A percentile compares a stretch with the other conserved stretches of the same genome.
These are phyloP conservation scores for Prionailurus viverrinus DNA, from an alignment of 2,113 vertebrate species.

Conservation along the genomic window DNA sequence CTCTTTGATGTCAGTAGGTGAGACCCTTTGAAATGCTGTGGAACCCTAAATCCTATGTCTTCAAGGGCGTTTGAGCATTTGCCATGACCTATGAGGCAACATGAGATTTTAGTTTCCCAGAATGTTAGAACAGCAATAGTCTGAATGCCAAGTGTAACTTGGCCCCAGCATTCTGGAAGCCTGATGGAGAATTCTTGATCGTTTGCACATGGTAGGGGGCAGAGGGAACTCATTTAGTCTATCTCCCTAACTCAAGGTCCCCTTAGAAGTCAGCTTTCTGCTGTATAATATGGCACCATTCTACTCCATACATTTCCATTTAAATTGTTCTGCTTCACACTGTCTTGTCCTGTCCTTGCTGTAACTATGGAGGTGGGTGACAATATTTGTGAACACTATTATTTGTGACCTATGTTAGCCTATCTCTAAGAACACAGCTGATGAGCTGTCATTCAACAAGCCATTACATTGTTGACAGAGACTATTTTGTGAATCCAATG, in stretches of 20 bases:
- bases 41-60: background rate
- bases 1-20: background rate
- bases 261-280: slow-evolving; percentile 37
- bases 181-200: background rate
- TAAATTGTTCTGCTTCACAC: slow-evolving; percentile 19
- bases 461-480: slow-evolving; percentile 63
- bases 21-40: background rate
- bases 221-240: background rate
- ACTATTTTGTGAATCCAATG: slow-evolving; percentile 71
- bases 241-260: background rate
- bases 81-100: background rate
- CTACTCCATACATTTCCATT: slow-evolving; percentile 53
- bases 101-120: slow-evolving; percentile 18
- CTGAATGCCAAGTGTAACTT: background rate
- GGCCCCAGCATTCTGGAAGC: background rate
- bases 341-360: slow-evolving; percentile 7
- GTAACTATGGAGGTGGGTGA: background rate
- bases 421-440: slow-evolving; percentile 66
- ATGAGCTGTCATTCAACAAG: slow-evolving; percentile 55
- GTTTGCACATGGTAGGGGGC: background rate
- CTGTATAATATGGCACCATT: background rate
- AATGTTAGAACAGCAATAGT: background rate
- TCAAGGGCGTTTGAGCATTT: background rate
- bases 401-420: slow-evolving; percentile 56
- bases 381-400: slow-evolving; percentile 45